These are phyloP conservation scores for Cyprinus carpio DNA, from an alignment of 2,113 vertebrate genomes.

Conservation along the genomic window DNA sequence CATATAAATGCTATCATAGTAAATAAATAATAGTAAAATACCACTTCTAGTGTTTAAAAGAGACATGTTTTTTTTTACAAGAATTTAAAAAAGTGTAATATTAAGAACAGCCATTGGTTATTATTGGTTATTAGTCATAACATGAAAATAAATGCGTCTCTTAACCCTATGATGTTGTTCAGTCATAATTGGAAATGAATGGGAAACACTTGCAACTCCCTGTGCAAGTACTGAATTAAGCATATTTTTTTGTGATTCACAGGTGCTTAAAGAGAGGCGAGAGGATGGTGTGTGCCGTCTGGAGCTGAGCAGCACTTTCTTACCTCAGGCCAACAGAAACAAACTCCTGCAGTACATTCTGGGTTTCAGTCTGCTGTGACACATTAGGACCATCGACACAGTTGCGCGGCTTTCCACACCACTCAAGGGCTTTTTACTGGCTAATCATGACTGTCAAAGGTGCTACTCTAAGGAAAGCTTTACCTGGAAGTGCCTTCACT, in stretches of 20 bases:
- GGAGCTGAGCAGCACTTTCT: slow-evolving; percentile 89
- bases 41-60: too few species aligned
- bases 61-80: too few species aligned
- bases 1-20: too few species aligned
- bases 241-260: background rate
- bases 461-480: slow-evolving; percentile 81
- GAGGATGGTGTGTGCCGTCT: slow-evolving; percentile 79
- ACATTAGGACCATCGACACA: background rate
- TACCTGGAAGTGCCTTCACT: slow-evolving; percentile 82
- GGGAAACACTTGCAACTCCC: background rate
- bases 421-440: slow-evolving; percentile 78
- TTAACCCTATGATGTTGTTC: too few species aligned
- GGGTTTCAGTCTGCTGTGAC: slow-evolving; percentile 87
- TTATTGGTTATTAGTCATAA: too few species aligned
- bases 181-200: too few species aligned
- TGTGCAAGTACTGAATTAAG: background rate
- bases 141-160: too few species aligned
- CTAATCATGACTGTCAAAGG: slow-evolving; percentile 75
- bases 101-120: too few species aligned
- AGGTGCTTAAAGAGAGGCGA: slow-evolving; percentile 91
- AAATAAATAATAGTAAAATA: too few species aligned
- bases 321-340: slow-evolving; percentile 94
- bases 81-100: too few species aligned
- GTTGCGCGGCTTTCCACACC: slow-evolving; percentile 32
- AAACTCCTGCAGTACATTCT: slow-evolving; percentile 93